These are phyloP conservation scores for Agonopterix heracliana DNA, from an alignment of 2,888 invertebrate species.

Conservation along the genomic window DNA sequence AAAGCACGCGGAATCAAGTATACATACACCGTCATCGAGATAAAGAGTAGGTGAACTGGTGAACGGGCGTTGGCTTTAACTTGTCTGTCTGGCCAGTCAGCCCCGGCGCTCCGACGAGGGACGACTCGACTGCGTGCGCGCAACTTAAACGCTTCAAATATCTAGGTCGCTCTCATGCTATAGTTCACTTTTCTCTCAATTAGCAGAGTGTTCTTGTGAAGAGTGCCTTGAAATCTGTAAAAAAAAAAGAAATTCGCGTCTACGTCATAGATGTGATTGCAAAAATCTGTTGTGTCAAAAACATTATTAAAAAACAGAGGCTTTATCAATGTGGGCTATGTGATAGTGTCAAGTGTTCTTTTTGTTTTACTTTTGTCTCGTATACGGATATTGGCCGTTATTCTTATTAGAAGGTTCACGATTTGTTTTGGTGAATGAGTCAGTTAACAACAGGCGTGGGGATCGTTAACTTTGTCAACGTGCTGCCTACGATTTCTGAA, in stretches of 20 bases:
- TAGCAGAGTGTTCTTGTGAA: slow-evolving; percentile 36
- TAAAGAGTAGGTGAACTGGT: slow-evolving; percentile 70
- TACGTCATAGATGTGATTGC: slow-evolving; percentile 25
- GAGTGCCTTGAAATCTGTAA: slow-evolving; percentile 43
- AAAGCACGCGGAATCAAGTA: slow-evolving; percentile 40
- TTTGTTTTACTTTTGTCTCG: slow-evolving; percentile 39
- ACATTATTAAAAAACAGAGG: slow-evolving; percentile 28
- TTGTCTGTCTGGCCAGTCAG: slow-evolving; percentile 55
- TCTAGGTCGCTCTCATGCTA: slow-evolving; percentile 59
- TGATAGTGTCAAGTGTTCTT: slow-evolving; percentile 59
- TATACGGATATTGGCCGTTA: slow-evolving; percentile 30
- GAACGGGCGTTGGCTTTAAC: slow-evolving; percentile 68
- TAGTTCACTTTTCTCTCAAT: slow-evolving; percentile 49
- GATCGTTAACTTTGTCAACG: slow-evolving; percentile 71
- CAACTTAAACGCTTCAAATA: slow-evolving; percentile 27
- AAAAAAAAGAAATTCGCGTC: slow-evolving; percentile 9
- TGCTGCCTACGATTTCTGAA: slow-evolving; percentile 72
- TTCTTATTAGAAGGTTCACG: slow-evolving; percentile 43
- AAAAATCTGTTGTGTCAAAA: slow-evolving; percentile 44
- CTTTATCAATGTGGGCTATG: slow-evolving; percentile 63
- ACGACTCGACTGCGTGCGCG: slow-evolving; percentile 62
- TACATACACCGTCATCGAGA: slow-evolving; percentile 44
- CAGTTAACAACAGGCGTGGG: slow-evolving; percentile 72
- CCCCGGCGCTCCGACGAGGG: slow-evolving; percentile 51
- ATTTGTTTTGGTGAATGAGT: slow-evolving; percentile 71